Conservation (phyloP, 37 sponge, comb jelly and placozoan species). For the Halichondria panicea region DNA sequence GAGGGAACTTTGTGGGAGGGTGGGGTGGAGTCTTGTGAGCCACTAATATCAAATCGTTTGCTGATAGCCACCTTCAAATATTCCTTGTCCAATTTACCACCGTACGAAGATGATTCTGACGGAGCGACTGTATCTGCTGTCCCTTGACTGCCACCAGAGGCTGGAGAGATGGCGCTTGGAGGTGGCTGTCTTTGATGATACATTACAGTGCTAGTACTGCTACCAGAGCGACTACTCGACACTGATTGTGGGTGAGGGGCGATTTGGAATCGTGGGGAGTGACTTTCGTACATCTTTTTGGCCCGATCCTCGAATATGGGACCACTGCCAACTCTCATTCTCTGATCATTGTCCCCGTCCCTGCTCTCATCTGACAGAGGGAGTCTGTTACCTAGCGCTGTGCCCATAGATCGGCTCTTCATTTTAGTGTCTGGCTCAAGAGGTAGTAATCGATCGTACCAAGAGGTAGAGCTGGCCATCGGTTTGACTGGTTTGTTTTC, state of each 20-base stretch:
- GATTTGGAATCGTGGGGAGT: not conserved
- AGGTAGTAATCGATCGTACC: constrained; percentile 31
- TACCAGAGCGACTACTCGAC: constrained; percentile 9
- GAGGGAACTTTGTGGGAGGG: not conserved
- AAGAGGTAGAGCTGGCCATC: constrained; percentile 44
- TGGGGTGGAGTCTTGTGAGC: not conserved
- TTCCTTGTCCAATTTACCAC: constrained; percentile 6
- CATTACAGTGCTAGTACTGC: constrained; percentile 5
- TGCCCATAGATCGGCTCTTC: not conserved
- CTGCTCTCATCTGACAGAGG: too few species aligned
- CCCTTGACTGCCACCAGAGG: not conserved
- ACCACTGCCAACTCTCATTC: too few species aligned
- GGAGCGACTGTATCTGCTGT: constrained; percentile 6
- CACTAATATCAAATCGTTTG: constrained; percentile 12
- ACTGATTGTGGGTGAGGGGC: constrained; percentile 13
- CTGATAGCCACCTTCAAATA: constrained; percentile 31
- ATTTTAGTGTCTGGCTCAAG: not conserved
- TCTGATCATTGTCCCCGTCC: too few species aligned
- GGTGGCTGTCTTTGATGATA: not conserved
- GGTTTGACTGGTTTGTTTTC: constrained; percentile 22
- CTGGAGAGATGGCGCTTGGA: not conserved
- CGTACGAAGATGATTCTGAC: constrained; percentile 1
- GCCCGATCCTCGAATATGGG: too few species aligned
- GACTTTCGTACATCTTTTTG: too few species aligned
- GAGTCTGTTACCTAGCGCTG: too few species aligned